Evolutionary conservation across 2,113 vertebrate species (phyloP).

Genomic region (Rhynchopsitta pachyrhyncha): DNA sequence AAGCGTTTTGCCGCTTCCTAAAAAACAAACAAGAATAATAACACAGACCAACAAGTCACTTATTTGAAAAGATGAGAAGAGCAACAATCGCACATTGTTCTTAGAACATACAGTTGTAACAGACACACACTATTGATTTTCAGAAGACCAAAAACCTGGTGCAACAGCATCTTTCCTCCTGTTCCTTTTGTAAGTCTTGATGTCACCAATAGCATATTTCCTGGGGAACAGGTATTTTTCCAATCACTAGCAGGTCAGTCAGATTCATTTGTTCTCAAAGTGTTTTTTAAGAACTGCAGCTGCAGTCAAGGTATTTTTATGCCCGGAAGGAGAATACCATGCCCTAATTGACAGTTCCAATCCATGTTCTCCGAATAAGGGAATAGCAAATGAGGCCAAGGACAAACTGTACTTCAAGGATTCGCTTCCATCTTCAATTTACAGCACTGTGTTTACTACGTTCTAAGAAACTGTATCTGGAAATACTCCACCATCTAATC

Average conservation of each 20-base stretch:
- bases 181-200: not conserved
- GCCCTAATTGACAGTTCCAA: slow-evolving; percentile 50
- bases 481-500: not conserved
- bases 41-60: not conserved
- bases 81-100: not conserved
- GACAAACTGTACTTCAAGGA: slow-evolving; percentile 16
- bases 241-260: not conserved
- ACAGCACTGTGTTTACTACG: not conserved
- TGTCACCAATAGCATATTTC: not conserved
- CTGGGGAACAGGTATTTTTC: slow-evolving; percentile 1
- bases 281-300: slow-evolving; percentile 11
- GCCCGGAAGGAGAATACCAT: slow-evolving; percentile 25
- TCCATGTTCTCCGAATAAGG: slow-evolving; percentile 18
- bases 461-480: not conserved
- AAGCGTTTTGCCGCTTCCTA: slow-evolving; percentile 95
- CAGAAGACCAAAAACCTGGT: not conserved
- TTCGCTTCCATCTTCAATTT: not conserved
- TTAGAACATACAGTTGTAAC: not conserved
- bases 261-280: slow-evolving; percentile 1
- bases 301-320: slow-evolving; percentile 42
- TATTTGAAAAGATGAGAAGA: slow-evolving; percentile 12
- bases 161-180: not conserved
- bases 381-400: slow-evolving; percentile 48
- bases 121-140: not conserved
- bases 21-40: not conserved